Evolutionary conservation across 2,113 vertebrate genomes (phyloP).

Genomic region (Phylloscopus trochilus): DNA sequence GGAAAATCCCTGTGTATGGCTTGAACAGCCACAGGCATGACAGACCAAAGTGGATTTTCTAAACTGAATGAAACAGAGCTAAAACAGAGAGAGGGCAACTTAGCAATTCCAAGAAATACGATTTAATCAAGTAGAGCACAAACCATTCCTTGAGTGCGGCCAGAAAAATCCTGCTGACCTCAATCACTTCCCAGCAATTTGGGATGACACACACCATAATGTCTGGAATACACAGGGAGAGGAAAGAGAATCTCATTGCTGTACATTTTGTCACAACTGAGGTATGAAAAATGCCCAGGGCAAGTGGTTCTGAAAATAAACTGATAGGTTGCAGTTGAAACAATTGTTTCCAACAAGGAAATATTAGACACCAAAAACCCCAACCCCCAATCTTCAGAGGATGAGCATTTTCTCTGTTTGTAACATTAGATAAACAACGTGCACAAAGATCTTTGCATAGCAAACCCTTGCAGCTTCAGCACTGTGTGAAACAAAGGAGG

Average conservation of each 20-base stretch:
- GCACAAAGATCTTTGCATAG: not conserved
- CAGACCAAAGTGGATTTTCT: not conserved
- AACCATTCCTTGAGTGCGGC: not conserved
- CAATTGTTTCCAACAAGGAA: not conserved
- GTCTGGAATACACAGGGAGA: not conserved
- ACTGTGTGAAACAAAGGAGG: not conserved
- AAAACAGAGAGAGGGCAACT: not conserved
- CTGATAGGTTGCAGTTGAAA: not conserved
- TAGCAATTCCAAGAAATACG: not conserved
- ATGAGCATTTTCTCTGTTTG: not conserved
- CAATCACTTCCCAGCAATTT: not conserved
- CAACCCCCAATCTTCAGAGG: not conserved
- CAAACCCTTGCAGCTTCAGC: not conserved
- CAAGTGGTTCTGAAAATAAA: not conserved
- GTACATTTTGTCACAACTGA: not conserved
- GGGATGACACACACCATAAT: not conserved
- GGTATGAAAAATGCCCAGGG: not conserved
- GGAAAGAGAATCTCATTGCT: not conserved
- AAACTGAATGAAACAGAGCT: not conserved
- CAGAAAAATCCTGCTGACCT: not conserved
- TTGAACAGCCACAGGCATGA: not conserved
- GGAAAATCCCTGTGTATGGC: not conserved
- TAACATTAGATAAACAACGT: not conserved
- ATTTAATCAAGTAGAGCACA: not conserved
- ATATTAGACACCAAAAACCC: not conserved